Base-by-base conservation (phyloP, 2,888 invertebrate genomes). In the Dryococelus australis region DNA sequence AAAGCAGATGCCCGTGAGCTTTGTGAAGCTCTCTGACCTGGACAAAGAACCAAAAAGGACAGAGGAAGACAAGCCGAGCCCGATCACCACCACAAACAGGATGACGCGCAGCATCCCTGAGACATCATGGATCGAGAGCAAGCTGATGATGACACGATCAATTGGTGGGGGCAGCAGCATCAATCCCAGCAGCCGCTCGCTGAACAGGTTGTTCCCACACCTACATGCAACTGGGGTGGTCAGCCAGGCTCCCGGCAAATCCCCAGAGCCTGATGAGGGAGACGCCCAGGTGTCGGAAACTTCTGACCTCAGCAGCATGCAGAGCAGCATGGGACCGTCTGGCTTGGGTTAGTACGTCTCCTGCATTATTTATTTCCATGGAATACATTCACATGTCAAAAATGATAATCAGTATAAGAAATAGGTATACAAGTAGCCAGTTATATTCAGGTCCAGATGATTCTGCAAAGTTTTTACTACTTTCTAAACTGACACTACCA, bases 21-120 rank as follows among this genome's bases (percentile, higher is more conserved):
- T 96, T 91, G 97, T 97, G 0, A 95, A 95, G 90, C 93, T 97
- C 12, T 97, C 97, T 0, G 97, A 97, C 91, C 93, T 97, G 91
- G 97, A 97, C 91, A 96, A 96, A 90, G 89, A 88, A 87, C 90
- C 89, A 79, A 86, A 85, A 28, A 89, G 87, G 85, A 87, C 79
- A 51, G 87, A 84, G 86, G 35, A 35, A 84, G 88, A 88, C 9
- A 78, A 86, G 12, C 85, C 86, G 28, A 85, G 87, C 4, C 88
- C 88, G 20, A 87, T 89, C 24, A 80, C 88, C 8, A 51, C 88
- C 9, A 85, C 87, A n/a, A 88, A 88, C 81, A 93, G 95, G 80
- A 95, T 96, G 95, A 95, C 95, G 85, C 93, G 94, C 88, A 96
- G 95, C 81, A 96, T 96, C 89, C 95, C 96, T 20, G 95, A 96